These are phyloP conservation scores for Rhinopomastus cyanomelas DNA, from an alignment of 2,113 vertebrate genomes.

Conservation along the genomic window DNA sequence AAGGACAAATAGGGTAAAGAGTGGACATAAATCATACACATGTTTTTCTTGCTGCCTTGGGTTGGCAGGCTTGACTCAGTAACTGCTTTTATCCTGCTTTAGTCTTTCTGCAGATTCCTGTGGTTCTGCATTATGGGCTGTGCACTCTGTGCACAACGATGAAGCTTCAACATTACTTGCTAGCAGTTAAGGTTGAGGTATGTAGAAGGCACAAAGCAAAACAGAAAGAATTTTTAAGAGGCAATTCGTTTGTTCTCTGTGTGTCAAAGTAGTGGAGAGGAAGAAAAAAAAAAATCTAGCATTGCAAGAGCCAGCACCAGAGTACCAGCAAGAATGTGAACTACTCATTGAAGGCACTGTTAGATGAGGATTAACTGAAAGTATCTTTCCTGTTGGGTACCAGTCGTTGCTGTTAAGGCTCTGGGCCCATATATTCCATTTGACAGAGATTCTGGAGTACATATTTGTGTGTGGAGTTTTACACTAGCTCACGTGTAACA, in stretches of 20 bases:
- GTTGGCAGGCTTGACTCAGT: neutral
- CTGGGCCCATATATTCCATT: neutral
- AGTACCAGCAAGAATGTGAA: neutral
- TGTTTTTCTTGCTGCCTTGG: neutral
- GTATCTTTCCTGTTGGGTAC: neutral
- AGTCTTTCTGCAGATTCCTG: neutral
- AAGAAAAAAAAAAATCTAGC: neutral
- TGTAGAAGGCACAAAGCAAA: neutral
- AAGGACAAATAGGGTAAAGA: neutral
- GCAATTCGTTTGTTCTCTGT: neutral
- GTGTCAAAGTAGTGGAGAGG: neutral
- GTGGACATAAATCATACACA: neutral
- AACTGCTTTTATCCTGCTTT: neutral
- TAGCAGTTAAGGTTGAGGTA: neutral
- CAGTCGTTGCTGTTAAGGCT: neutral
- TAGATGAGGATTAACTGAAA: neutral
- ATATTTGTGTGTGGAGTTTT: neutral
- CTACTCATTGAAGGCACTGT: neutral
- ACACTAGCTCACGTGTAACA: neutral
- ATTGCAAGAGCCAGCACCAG: neutral
- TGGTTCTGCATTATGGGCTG: neutral
- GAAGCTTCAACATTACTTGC: neutral
- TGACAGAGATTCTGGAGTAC: neutral
- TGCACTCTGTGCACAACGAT: neutral
- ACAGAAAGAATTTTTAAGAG: neutral